Evolutionary conservation across 2,888 invertebrate genomes (phyloP).

Genomic region (Fragum sueziense): DNA sequence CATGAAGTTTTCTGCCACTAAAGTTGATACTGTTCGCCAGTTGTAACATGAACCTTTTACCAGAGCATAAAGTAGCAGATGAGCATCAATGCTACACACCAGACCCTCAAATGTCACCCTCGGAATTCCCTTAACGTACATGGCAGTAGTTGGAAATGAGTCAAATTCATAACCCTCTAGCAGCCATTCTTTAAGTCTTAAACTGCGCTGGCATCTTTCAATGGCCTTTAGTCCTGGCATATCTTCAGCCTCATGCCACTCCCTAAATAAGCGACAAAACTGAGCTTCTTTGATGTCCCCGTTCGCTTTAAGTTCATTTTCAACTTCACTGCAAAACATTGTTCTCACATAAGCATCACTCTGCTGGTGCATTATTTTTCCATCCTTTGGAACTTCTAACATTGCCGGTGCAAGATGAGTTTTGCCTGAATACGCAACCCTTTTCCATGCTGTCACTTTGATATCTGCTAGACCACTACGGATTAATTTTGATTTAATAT

Average conservation of each 20-base stretch:
- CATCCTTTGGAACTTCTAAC: too few relatives aligned
- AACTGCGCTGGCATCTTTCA: constrained; percentile 1
- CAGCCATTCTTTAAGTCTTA: constrained; percentile 15
- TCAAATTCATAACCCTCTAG: constrained; percentile 27
- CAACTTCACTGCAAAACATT: not conserved
- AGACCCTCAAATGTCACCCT: constrained; percentile 39
- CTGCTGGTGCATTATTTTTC: too few relatives aligned
- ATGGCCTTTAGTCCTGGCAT: constrained; percentile 21
- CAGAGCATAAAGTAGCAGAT: constrained; percentile 34
- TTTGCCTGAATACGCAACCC: too few relatives aligned
- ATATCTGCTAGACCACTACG: too few relatives aligned
- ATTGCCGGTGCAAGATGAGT: too few relatives aligned
- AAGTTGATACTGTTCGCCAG: constrained; percentile 22
- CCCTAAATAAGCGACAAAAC: constrained; percentile 24
- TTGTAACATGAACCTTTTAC: constrained; percentile 20
- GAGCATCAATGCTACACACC: constrained; percentile 37
- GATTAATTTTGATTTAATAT: too few relatives aligned
- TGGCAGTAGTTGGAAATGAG: constrained; percentile 31
- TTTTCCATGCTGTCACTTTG: too few relatives aligned
- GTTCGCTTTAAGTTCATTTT: not conserved
- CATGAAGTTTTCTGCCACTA: constrained; percentile 43
- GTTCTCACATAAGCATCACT: not conserved
- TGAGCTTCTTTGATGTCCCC: not conserved
- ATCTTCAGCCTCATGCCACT: constrained; percentile 50
- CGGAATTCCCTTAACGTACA: constrained; percentile 33